A percentile compares a stretch with the other conserved stretches of the same genome.
Conservation (phyloP, 2,888 invertebrate genomes). For the Lysandra bellargus region DNA sequence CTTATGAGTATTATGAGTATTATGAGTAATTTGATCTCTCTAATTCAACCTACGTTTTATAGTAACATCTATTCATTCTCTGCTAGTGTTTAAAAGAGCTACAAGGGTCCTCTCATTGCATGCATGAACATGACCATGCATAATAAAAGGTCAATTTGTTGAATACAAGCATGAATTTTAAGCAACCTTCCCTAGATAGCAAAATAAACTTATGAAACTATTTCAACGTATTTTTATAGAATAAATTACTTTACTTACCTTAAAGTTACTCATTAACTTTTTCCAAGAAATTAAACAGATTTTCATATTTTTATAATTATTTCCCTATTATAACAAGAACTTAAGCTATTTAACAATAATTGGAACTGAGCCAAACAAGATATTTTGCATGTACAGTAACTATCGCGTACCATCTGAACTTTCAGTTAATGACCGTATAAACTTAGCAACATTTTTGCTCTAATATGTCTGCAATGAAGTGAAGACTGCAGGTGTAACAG, state of each 20-base stretch:
- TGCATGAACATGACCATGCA: slow-evolving; percentile 12
- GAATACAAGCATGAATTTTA: background rate
- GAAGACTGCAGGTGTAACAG: slow-evolving; percentile 24
- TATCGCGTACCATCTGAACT: slow-evolving; percentile 2
- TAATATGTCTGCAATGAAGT: slow-evolving; percentile 26
- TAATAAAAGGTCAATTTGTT: slow-evolving; percentile 4
- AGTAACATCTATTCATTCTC: background rate
- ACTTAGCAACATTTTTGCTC: slow-evolving; percentile 21
- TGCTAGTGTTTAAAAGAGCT: background rate
- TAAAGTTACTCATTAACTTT: background rate
- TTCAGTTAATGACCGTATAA: background rate
- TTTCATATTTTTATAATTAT: background rate
- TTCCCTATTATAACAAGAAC: background rate
- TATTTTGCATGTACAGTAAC: background rate
- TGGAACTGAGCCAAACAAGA: slow-evolving; percentile 12
- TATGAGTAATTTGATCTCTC: background rate
- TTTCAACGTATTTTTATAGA: background rate
- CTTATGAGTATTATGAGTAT: background rate
- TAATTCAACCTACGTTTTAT: background rate
- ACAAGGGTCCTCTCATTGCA: background rate
- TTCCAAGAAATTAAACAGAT: background rate
- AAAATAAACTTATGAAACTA: background rate
- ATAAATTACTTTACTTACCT: background rate
- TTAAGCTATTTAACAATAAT: background rate
- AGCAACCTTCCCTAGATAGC: background rate